phyloP scores from a whole-genome alignment of 1,140 invertebrate genomes.

The Venustaconcha ellipsiformis region DNA sequence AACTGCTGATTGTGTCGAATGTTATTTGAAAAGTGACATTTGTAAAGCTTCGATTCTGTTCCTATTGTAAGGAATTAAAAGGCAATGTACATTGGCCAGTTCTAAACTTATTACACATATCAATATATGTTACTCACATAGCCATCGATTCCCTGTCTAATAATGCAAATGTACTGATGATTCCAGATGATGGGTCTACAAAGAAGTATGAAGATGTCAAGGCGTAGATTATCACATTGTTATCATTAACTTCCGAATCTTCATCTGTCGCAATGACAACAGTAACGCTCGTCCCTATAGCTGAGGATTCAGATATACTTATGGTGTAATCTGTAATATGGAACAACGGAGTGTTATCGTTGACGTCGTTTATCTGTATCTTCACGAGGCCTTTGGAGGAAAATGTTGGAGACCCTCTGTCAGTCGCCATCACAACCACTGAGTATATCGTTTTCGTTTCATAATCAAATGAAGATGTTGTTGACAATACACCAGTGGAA shows the following conservation, averaged over 20 bases:
- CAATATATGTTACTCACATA: slow-evolving; percentile 3
- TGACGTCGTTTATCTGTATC: slow-evolving; percentile 33
- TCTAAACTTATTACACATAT: no score
- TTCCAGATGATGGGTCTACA: slow-evolving; percentile 13
- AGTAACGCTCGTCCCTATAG: slow-evolving; percentile 36
- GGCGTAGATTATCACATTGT: slow-evolving; percentile 40
- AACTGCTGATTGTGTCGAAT: no score
- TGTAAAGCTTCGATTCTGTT: no score
- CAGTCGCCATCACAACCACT: slow-evolving; percentile 64
- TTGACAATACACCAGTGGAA: slow-evolving; percentile 35
- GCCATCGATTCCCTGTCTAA: slow-evolving; percentile 37
- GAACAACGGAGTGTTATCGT: slow-evolving; percentile 38
- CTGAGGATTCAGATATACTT: slow-evolving; percentile 41
- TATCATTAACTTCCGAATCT: slow-evolving; percentile 50
- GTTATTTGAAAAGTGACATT: no score
- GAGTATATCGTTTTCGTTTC: slow-evolving; percentile 38
- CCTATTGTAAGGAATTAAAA: no score
- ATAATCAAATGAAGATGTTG: slow-evolving; percentile 35
- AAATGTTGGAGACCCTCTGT: slow-evolving; percentile 32
- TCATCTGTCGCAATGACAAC: slow-evolving; percentile 46
- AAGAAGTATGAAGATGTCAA: slow-evolving; percentile 25
- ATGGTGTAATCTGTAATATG: slow-evolving; percentile 46
- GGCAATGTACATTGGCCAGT: no score
- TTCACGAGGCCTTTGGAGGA: slow-evolving; percentile 33
- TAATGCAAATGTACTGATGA: slow-evolving; percentile 9